Evolutionary conservation across 2,888 invertebrate species (phyloP).

Genomic region (Apamea epomidion): DNA sequence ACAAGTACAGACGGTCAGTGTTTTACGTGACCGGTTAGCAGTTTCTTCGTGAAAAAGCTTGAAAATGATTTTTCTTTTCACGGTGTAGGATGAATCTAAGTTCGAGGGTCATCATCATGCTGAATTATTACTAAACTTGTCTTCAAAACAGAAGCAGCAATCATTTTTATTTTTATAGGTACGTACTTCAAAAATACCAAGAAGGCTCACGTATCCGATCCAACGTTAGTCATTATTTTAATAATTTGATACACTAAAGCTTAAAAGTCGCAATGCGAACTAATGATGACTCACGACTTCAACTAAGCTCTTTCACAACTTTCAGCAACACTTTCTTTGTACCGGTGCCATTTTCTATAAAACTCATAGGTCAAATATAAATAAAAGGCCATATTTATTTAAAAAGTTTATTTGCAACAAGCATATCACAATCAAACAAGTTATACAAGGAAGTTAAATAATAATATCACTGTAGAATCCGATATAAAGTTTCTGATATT

Average conservation of each 20-base stretch:
- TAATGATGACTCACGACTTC: slow-evolving; percentile 32
- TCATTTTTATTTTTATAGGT: slow-evolving; percentile 4
- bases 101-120: neutral
- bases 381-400: slow-evolving; percentile 57
- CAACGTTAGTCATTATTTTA: slow-evolving; percentile 33
- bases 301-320: slow-evolving; percentile 47
- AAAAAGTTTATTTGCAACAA: slow-evolving; percentile 82
- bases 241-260: slow-evolving; percentile 18
- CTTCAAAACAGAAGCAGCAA: neutral
- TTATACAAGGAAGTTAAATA: slow-evolving; percentile 78
- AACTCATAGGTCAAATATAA: neutral
- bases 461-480: slow-evolving; percentile 87
- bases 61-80: neutral
- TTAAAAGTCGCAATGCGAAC: slow-evolving; percentile 35
- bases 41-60: neutral
- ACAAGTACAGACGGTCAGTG: slow-evolving; percentile 11
- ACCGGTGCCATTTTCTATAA: neutral
- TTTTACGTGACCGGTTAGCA: neutral
- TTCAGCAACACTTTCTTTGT: slow-evolving; percentile 25
- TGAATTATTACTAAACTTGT: neutral
- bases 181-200: slow-evolving; percentile 18
- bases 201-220: slow-evolving; percentile 15
- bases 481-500: slow-evolving; percentile 80
- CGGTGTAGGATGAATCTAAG: neutral
- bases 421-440: slow-evolving; percentile 76